phyloP scores from a whole-genome alignment of 1,140 invertebrate species.

The Campoletis sonorensis region DNA sequence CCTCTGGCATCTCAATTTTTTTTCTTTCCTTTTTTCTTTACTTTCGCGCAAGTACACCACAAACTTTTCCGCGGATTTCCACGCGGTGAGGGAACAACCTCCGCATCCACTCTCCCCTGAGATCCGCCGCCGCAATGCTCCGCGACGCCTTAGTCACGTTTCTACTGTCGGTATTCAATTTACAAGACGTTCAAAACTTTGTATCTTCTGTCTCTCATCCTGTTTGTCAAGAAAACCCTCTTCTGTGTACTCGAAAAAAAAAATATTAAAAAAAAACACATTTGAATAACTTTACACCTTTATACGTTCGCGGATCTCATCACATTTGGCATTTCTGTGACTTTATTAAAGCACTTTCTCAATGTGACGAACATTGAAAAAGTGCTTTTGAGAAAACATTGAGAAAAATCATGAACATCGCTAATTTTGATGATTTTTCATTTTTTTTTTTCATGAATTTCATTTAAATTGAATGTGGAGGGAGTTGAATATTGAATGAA shows the following conservation, averaged over 20 bases:
- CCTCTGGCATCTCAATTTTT: neutral
- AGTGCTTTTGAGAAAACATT: no score
- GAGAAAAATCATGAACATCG: no score
- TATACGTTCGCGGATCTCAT: neutral
- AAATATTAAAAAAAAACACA: neutral
- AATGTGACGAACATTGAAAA: no score
- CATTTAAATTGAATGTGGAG: no score
- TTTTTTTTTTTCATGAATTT: no score
- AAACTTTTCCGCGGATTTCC: slow-evolving; percentile 31
- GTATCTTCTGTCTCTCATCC: slow-evolving; percentile 1
- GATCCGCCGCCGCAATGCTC: neutral
- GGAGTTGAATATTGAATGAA: no score
- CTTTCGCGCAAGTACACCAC: neutral
- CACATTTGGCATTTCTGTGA: neutral
- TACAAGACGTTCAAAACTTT: neutral
- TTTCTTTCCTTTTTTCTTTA: slow-evolving; percentile 1
- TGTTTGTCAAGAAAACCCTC: neutral
- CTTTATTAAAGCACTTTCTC: no score
- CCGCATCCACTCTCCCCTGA: neutral
- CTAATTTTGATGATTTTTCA: no score
- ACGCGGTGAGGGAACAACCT: neutral
- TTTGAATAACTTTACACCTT: neutral
- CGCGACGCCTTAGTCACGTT: slow-evolving; percentile 19
- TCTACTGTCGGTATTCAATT: slow-evolving; percentile 27
- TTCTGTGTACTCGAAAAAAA: neutral